Base-by-base conservation (phyloP, 2,888 invertebrate species). In the Eupithecia insigniata region DNA sequence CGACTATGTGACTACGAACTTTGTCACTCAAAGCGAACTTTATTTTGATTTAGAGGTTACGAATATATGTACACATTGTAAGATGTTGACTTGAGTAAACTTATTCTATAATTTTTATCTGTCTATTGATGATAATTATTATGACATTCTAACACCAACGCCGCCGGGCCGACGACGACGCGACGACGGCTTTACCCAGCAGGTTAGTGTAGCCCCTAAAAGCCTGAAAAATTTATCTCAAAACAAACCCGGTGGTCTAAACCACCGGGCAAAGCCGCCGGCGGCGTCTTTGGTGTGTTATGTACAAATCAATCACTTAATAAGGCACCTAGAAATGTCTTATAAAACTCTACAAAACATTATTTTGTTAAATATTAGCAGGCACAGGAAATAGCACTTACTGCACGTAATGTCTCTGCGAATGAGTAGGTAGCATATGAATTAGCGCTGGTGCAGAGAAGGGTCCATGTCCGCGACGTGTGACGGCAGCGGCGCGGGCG, bases 401-500 rank as follows among this genome's bases (percentile, higher is more conserved):
- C 93, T 93, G 93, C 43, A 94, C 93, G 76, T 93, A 93, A 75
- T 93, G 93, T 74, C 93, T 84, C 74, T 92, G 93, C 16, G 92
- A 91, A 64, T 93, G 93, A 64, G 90, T 90, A 2, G 97, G 96
- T 74, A 96, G 95, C 95, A 97, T 96, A 79, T 96, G 95, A 72
- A 97, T 93, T 76, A 96, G 95, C 66, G 97, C 96, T 5, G 97
- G 96, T 74, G 95, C 95, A 69, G 98, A 98, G 85, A 97, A 98
- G 1, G 98, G 98, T 12, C 99, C 99, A 70, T 96, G 95, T 1
- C 99, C 99, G 3, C 96, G 96, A 74, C 96, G 95, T 0, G 99
- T 99, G 81, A 97, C 96, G 0, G 99, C 99, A 14, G 98, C 98
- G 12, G 99, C 97, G 73, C 97, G 96, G 0, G 99, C 98, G 77